Evolutionary conservation across 2,113 vertebrate species (phyloP), one percentile per base, ranked within the genome.

Genomic region (Atractosteus spatula): DNA sequence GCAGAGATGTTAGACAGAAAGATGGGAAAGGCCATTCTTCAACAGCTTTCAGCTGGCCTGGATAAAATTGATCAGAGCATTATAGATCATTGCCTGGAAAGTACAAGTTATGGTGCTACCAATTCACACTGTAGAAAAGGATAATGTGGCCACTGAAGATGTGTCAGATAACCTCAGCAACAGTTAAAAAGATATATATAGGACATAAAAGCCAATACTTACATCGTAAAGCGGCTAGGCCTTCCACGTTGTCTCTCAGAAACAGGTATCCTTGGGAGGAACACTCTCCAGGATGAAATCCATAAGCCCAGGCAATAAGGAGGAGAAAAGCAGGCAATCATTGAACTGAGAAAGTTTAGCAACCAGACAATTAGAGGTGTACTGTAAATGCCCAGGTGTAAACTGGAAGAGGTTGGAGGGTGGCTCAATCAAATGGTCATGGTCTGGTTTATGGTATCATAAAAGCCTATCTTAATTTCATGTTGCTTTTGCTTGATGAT

Each of bases 91-190:
- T 76, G 7, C 75, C 51, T 6, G 69, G 66, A 47, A 66, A 73
- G 47, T 56, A 57, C 41, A 72, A 76, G 12, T 14, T 73, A 3
- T 69, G 61, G 71, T 73, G 66, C 54, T 73, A 69, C 42, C 65
- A 69, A 43, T 14, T 66, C 43, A 68, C 64, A 51, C 41, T 62
- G 4, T 70, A 56, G 11, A 12, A 43, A 41, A 63, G 73, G 7
- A 10, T 75, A 16, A 70, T 75, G 73, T 75, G 51, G 62, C 68
- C 16, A 1, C 57, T 75, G 29, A 70, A 75, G 29, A 3, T 66
- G 62, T 17, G 74, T 66, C 65, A 73, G 12, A 69, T 69, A 56
- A 17, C 76, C 76, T 44, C 29, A 43, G 67, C 71, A 17, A 61
- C 71, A 1, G 6, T 43, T 41, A 77, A 47, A 17, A 75, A 69